Conservation (phyloP, 2,797 vertebrate species). For the Ispidina lecontei region DNA sequence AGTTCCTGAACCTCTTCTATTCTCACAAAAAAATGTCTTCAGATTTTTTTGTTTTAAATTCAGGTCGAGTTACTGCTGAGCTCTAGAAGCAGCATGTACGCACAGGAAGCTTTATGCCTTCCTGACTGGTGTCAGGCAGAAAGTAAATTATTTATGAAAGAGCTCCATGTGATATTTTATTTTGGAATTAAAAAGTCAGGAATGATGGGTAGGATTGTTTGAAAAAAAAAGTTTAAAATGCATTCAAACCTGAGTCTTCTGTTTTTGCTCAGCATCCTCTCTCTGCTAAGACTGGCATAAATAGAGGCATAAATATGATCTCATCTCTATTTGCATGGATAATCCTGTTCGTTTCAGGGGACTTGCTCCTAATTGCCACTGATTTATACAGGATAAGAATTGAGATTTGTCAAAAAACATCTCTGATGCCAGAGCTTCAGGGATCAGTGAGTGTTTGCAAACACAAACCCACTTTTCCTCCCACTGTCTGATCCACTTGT, state of each 20-base stretch:
- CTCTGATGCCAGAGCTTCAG: not conserved
- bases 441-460: conserved; percentile 9
- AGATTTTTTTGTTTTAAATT: conserved; percentile 58
- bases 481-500: not conserved
- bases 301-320: not conserved
- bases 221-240: not conserved
- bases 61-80: conserved; percentile 36
- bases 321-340: not conserved
- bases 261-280: not conserved
- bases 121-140: conserved; percentile 55
- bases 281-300: not conserved
- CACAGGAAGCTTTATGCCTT: conserved; percentile 47
- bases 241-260: not conserved
- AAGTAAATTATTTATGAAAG: conserved; percentile 66
- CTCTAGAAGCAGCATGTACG: conserved; percentile 34
- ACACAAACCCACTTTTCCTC: not conserved
- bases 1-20: not conserved
- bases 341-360: not conserved
- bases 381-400: not conserved
- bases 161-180: conserved; percentile 15
- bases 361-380: not conserved
- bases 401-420: not conserved
- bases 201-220: not conserved
- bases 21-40: conserved; percentile 10
- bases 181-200: conserved; percentile 44